phyloP scores from a whole-genome alignment of 2,113 vertebrate species.

The Caloenas nicobarica region DNA sequence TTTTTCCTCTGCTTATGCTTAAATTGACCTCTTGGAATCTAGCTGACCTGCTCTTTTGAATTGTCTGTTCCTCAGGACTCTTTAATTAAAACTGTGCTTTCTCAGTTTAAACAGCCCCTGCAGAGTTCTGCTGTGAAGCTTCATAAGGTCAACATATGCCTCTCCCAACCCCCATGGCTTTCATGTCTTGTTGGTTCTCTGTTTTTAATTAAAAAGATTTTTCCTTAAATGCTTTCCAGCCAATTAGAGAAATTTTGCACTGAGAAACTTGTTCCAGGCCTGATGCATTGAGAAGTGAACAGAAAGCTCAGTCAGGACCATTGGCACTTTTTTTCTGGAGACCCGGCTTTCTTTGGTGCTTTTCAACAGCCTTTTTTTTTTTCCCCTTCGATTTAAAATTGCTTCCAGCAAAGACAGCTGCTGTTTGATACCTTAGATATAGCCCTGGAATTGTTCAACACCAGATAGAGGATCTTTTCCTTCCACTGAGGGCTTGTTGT shows the following conservation, averaged over 20 bases:
- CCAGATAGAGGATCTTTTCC: neutral
- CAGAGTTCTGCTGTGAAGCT: constrained; percentile 64
- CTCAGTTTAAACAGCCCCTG: constrained; percentile 67
- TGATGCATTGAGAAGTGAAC: constrained; percentile 31
- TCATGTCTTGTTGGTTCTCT: constrained; percentile 57
- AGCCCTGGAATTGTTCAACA: neutral
- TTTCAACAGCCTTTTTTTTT: constrained; percentile 10
- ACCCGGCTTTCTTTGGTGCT: constrained; percentile 7
- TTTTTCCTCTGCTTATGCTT: constrained; percentile 57
- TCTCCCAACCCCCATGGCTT: constrained; percentile 63
- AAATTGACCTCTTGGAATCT: constrained; percentile 66
- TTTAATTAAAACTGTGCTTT: constrained; percentile 72
- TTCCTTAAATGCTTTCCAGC: constrained; percentile 66
- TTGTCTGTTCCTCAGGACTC: constrained; percentile 66
- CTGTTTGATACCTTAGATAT: neutral
- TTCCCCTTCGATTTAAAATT: neutral
- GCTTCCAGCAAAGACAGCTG: constrained; percentile 15
- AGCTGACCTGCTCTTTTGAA: constrained; percentile 65
- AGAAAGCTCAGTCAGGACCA: constrained; percentile 53
- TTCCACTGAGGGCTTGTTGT: neutral
- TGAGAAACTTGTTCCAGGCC: constrained; percentile 59
- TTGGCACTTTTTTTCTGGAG: constrained; percentile 44
- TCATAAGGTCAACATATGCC: constrained; percentile 70
- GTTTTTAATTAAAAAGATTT: constrained; percentile 70
- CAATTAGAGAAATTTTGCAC: constrained; percentile 63